Evolutionary conservation across 2,797 vertebrate genomes (phyloP).

Genomic region (Peromyscus eremicus): DNA sequence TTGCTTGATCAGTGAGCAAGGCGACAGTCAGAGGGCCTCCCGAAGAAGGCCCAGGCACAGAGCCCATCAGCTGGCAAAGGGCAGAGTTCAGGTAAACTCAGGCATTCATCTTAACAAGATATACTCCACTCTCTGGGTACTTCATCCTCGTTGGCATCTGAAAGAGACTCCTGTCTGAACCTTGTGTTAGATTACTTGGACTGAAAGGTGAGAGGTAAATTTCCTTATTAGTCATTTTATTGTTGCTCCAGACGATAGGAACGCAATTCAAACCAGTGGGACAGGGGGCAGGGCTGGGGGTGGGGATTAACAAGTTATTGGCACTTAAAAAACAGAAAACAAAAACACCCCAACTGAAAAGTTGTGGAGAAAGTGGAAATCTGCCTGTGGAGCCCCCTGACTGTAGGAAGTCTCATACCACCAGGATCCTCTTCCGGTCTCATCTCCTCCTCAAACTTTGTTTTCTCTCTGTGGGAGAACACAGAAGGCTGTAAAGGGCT

Average conservation of each 20-base stretch:
- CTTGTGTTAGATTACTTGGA: neutral
- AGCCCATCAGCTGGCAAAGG: neutral
- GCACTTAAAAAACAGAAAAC: neutral
- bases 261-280: constrained; percentile 5
- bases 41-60: neutral
- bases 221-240: constrained; percentile 8
- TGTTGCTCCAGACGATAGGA: neutral
- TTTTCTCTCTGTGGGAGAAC: neutral
- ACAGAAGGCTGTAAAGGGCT: neutral
- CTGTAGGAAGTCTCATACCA: neutral
- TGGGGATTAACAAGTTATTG: neutral
- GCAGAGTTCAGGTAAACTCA: neutral
- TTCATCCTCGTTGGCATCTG: neutral
- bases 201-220: neutral
- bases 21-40: neutral
- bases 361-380: neutral
- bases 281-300: neutral
- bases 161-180: neutral
- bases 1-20: neutral
- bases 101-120: neutral
- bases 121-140: neutral
- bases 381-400: neutral
- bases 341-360: neutral
- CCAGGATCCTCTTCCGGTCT: neutral
- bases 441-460: neutral